phyloP scores from a whole-genome alignment of 2,797 vertebrate genomes.

The Lepidocolaptes lacrymiger region DNA sequence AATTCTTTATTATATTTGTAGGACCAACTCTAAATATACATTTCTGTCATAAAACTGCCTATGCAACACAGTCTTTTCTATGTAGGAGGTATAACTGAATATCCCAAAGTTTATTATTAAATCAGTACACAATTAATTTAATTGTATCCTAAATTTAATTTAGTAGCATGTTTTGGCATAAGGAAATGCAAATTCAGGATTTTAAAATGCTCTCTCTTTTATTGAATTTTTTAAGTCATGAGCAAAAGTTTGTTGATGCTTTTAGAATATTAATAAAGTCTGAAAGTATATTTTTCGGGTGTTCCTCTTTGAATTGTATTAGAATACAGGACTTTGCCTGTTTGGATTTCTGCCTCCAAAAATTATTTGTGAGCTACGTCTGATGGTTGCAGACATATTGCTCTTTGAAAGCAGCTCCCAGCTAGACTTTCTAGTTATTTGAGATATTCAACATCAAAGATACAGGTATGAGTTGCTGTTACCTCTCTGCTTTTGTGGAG shows the following conservation, averaged over 20 bases:
- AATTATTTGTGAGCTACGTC: background rate
- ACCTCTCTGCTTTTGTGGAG: background rate
- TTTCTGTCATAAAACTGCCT: background rate
- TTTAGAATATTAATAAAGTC: background rate
- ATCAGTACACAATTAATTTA: background rate
- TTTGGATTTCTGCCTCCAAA: background rate
- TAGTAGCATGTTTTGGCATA: background rate
- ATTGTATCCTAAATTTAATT: background rate
- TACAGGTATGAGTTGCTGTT: background rate
- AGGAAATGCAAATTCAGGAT: background rate
- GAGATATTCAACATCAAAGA: background rate
- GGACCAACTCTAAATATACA: background rate
- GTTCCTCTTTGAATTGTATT: background rate
- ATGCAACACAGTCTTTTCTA: background rate
- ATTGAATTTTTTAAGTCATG: background rate
- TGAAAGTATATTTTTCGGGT: background rate
- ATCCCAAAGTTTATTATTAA: background rate
- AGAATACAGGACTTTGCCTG: background rate
- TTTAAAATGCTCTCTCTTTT: background rate
- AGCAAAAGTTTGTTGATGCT: background rate
- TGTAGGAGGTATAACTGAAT: background rate
- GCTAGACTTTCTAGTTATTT: background rate
- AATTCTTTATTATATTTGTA: background rate
- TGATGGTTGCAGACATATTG: background rate
- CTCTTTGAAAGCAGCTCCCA: background rate